phyloP scores from a whole-genome alignment of 2,797 vertebrate genomes.

The Vultur gryphus region DNA sequence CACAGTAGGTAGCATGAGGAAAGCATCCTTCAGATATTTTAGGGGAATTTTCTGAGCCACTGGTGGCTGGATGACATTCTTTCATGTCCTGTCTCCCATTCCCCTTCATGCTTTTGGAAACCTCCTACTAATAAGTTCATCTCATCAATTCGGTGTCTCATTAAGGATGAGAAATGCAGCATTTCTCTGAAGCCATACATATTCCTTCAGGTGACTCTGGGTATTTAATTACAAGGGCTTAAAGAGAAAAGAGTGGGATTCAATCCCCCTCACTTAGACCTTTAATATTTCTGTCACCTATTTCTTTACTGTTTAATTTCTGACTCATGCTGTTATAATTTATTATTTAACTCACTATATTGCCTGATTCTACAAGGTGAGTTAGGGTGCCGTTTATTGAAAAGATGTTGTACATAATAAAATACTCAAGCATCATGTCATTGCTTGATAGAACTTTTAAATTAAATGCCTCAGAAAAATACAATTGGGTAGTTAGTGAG shows the following conservation, averaged over 20 bases:
- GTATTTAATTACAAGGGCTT: background rate
- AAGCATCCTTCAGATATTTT: background rate
- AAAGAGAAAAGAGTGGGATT: background rate
- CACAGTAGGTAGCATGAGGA: background rate
- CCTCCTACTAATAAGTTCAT: background rate
- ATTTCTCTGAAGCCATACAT: background rate
- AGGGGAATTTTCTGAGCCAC: background rate
- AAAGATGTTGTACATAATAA: background rate
- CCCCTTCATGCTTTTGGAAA: background rate
- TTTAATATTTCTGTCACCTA: background rate
- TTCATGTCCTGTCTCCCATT: background rate
- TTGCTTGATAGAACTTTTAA: background rate
- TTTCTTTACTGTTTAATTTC: background rate
- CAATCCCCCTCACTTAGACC: background rate
- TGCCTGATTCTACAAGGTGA: background rate
- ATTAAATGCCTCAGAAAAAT: slow-evolving; percentile 14
- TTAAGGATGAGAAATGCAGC: background rate
- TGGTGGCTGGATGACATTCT: background rate
- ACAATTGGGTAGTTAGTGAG: background rate
- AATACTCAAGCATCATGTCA: background rate
- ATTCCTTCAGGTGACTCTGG: background rate
- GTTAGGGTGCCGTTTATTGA: background rate
- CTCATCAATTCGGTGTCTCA: background rate
- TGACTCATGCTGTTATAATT: background rate
- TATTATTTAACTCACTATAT: slow-evolving; percentile 6